A percentile compares a stretch with the other conserved stretches of the same genome.
Evolutionary conservation across 2,888 invertebrate species (phyloP).

Genomic region (Phoenoteleia sp.): DNA sequence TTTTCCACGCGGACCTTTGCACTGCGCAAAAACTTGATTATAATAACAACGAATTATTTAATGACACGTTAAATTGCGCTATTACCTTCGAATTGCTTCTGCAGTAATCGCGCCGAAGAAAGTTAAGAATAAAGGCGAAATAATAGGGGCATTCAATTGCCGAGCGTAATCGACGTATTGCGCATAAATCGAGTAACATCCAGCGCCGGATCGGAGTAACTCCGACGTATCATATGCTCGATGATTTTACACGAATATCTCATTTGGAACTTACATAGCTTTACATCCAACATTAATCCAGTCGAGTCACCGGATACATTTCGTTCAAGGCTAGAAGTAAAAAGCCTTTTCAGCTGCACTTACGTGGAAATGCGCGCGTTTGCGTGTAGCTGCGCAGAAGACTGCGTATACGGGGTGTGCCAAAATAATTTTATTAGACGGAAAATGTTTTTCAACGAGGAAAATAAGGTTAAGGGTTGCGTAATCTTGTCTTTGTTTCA

Average conservation of each 20-base stretch:
- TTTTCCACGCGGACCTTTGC: too few species aligned
- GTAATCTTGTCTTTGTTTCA: constrained; percentile 49
- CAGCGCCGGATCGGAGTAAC: constrained; percentile 51
- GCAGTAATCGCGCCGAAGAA: background rate
- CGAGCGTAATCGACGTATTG: constrained; percentile 13
- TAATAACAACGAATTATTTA: too few species aligned
- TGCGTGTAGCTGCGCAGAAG: constrained; percentile 34
- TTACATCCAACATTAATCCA: constrained; percentile 72
- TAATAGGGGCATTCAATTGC: constrained; percentile 38
- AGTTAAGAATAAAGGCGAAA: constrained; percentile 8
- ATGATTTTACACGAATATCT: constrained; percentile 68
- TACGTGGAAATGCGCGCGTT: constrained; percentile 75
- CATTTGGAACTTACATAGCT: constrained; percentile 69
- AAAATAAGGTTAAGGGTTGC: constrained; percentile 41
- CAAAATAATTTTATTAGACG: constrained; percentile 69
- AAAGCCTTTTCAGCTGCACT: constrained; percentile 85
- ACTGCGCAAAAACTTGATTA: too few species aligned
- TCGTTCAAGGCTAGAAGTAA: constrained; percentile 86
- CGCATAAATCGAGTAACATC: constrained; percentile 49
- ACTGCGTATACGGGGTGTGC: constrained; percentile 62
- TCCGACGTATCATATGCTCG: constrained; percentile 59
- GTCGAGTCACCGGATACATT: constrained; percentile 85
- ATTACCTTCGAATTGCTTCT: too few species aligned
- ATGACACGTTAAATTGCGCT: too few species aligned
- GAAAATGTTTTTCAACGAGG: constrained; percentile 52